Conservation (phyloP, 1,140 invertebrate genomes). For the Anastrepha ludens region DNA sequence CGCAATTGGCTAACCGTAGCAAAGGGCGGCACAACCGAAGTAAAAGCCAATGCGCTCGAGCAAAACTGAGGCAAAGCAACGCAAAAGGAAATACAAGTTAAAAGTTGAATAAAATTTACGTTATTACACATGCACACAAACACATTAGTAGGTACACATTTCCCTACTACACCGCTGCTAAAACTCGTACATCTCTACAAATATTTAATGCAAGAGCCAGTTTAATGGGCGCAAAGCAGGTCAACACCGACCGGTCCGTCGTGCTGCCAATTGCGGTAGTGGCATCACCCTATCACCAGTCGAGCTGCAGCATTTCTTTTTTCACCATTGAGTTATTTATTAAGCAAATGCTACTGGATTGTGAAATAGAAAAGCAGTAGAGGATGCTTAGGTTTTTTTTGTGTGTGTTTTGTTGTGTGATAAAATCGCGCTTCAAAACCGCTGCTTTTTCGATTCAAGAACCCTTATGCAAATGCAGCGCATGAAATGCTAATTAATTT, state of each 20-base stretch:
- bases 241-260: neutral
- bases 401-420: slow-evolving; percentile 10
- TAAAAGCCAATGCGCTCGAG: neutral
- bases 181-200: neutral
- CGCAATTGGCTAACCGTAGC: slow-evolving; percentile 16
- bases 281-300: neutral
- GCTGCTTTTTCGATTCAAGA: slow-evolving; percentile 9
- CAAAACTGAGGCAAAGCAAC: neutral
- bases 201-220: slow-evolving; percentile 11
- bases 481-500: slow-evolving; percentile 46
- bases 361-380: slow-evolving; percentile 17
- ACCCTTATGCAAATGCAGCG: slow-evolving; percentile 12
- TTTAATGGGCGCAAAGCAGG: slow-evolving; percentile 40
- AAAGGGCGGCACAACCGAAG: neutral
- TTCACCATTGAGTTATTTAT: neutral
- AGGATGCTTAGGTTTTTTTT: slow-evolving; percentile 17
- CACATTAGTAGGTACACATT: neutral
- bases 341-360: slow-evolving; percentile 22
- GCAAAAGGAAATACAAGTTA: slow-evolving; percentile 5
- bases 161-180: neutral
- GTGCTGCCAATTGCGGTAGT: neutral
- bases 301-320: neutral
- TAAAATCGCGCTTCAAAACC: slow-evolving; percentile 27
- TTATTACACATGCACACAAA: neutral
- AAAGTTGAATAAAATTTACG: slow-evolving; percentile 14